These are phyloP conservation scores for Lepidochrysops patricia DNA, from an alignment of 2,888 invertebrate genomes.

Conservation along the genomic window DNA sequence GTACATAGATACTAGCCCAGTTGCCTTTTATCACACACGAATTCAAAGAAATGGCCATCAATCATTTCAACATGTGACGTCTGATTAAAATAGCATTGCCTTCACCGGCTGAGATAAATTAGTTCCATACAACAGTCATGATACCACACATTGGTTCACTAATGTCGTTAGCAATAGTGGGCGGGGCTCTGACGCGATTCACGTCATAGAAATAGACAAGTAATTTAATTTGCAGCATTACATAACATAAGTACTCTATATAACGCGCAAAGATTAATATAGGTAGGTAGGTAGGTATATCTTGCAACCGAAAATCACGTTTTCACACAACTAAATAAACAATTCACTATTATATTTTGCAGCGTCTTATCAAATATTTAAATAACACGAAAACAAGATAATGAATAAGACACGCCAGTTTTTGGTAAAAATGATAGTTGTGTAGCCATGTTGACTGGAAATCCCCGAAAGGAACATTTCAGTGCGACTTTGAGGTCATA, in stretches of 20 bases:
- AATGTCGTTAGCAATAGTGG: conserved; percentile 45
- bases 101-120: conserved; percentile 19
- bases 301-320: conserved; percentile 14
- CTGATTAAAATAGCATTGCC: conserved; percentile 19
- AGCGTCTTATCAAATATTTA: conserved; percentile 2
- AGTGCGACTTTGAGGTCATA: background rate
- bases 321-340: conserved; percentile 3
- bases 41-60: background rate
- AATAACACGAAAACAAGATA: conserved; percentile 3
- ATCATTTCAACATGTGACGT: conserved; percentile 7
- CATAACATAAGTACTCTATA: conserved; percentile 10
- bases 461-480: no score
- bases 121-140: background rate
- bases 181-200: conserved; percentile 55
- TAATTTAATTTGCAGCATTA: conserved; percentile 23
- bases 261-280: background rate
- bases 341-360: conserved; percentile 4
- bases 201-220: conserved; percentile 39
- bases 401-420: background rate
- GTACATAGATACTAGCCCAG: background rate
- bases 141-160: conserved; percentile 5
- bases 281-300: no score
- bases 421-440: background rate
- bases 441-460: background rate
- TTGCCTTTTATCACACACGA: background rate